Conservation (phyloP, 2,797 vertebrate genomes). For the Myripristis jacobus region DNA sequence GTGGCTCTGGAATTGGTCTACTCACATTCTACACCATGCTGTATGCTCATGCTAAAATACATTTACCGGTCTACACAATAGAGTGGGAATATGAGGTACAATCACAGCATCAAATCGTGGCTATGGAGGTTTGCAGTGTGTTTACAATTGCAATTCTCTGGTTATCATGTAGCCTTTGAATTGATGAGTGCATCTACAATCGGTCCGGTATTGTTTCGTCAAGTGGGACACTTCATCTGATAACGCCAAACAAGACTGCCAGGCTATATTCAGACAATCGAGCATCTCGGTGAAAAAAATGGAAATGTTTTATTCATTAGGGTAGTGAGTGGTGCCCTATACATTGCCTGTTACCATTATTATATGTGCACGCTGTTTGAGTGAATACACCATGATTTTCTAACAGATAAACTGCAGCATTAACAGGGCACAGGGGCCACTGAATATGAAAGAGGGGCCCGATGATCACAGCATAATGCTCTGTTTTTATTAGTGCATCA, state of each 20-base stretch:
- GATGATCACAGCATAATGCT: conserved; percentile 42
- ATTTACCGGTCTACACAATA: conserved; percentile 15
- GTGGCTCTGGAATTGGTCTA: background rate
- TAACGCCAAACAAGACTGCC: conserved; percentile 41
- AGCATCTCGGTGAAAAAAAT: conserved; percentile 33
- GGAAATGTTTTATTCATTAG: conserved; percentile 76
- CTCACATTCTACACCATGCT: conserved; percentile 6
- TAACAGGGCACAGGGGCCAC: background rate
- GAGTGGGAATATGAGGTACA: conserved; percentile 25
- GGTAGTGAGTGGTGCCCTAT: conserved; percentile 34
- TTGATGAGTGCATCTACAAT: conserved; percentile 65
- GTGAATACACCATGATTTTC: conserved; percentile 64
- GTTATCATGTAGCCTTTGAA: conserved; percentile 29
- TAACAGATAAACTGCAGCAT: conserved; percentile 37
- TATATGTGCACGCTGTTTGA: conserved; percentile 42
- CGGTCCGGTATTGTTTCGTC: conserved; percentile 69
- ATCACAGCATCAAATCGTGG: conserved; percentile 49
- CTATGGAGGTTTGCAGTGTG: conserved; percentile 22
- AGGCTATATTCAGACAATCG: conserved; percentile 57
- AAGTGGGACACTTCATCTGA: conserved; percentile 66
- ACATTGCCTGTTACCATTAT: conserved; percentile 41
- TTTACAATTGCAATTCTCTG: conserved; percentile 7
- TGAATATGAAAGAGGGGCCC: conserved; percentile 39
- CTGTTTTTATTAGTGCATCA: background rate
- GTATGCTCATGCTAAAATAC: conserved; percentile 13